Evolutionary conservation across 2,888 invertebrate species (phyloP).

Genomic region (Cheilosia vernalis): DNA sequence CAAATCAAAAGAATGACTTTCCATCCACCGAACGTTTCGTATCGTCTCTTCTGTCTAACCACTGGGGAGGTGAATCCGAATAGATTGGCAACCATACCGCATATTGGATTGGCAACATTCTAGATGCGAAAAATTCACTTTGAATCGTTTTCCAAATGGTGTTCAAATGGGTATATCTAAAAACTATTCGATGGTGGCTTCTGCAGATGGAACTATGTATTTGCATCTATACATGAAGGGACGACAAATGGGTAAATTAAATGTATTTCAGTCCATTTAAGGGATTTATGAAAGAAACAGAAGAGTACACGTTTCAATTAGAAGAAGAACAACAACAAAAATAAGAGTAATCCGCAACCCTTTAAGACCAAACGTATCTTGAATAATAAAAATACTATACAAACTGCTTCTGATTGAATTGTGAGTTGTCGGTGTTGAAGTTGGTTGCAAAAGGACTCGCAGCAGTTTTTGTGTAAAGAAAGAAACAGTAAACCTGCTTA

Average conservation of each 20-base stretch:
- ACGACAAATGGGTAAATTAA: neutral
- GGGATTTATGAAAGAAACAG: constrained; percentile 39
- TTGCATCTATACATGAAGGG: constrained; percentile 10
- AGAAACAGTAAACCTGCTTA: constrained; percentile 50
- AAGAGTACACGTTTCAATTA: constrained; percentile 18
- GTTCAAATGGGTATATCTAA: constrained; percentile 24
- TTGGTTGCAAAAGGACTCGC: constrained; percentile 12
- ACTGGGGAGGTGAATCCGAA: too few species aligned
- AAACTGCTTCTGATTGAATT: constrained; percentile 60
- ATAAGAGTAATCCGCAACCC: constrained; percentile 8
- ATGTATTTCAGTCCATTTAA: constrained; percentile 23
- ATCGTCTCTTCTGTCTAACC: neutral
- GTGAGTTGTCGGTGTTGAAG: constrained; percentile 30
- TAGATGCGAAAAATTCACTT: constrained; percentile 43
- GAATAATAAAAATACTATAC: neutral
- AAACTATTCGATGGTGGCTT: neutral
- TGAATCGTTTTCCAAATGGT: constrained; percentile 61
- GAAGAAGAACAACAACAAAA: constrained; percentile 7
- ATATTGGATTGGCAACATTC: constrained; percentile 57
- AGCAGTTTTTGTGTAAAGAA: neutral
- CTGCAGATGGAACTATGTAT: constrained; percentile 6
- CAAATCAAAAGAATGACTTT: constrained; percentile 80
- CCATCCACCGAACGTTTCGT: constrained; percentile 1
- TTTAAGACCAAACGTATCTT: neutral
- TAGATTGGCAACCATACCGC: constrained; percentile 3